A percentile compares a stretch with the other conserved stretches of the same genome.
phyloP scores from a whole-genome alignment of 2,113 vertebrate species.

The Pelecanoides urinatrix region DNA sequence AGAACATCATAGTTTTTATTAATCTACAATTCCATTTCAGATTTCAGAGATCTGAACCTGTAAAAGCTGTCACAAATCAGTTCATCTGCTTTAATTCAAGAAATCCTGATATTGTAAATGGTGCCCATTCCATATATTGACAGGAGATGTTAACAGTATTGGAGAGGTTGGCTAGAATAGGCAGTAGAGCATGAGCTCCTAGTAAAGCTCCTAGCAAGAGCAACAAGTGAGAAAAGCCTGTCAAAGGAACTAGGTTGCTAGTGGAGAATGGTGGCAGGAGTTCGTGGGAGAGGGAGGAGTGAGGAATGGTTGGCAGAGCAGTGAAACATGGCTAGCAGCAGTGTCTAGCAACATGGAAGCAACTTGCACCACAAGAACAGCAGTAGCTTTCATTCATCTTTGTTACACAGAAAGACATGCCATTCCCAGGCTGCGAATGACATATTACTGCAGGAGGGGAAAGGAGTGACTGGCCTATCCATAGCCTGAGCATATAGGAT shows the following conservation, averaged over 20 bases:
- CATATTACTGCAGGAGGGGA: neutral
- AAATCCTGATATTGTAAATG: neutral
- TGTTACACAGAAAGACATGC: neutral
- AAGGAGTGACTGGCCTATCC: neutral
- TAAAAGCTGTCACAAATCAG: neutral
- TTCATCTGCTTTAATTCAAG: neutral
- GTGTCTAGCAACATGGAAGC: neutral
- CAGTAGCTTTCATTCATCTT: neutral
- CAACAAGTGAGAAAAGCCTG: neutral
- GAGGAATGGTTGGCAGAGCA: neutral
- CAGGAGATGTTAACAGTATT: accelerated
- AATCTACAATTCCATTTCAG: neutral
- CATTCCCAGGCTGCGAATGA: neutral
- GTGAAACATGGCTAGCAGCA: neutral
- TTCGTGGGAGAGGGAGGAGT: neutral
- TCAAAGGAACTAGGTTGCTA: neutral
- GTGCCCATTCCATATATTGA: neutral
- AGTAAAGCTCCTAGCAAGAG: neutral
- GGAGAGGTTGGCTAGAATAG: neutral
- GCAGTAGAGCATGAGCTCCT: neutral
- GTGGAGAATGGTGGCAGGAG: neutral
- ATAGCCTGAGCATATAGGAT: neutral
- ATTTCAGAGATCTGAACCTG: neutral
- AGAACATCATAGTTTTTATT: neutral
- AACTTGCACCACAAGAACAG: neutral